phyloP scores from a whole-genome alignment of 2,888 invertebrate species.

The Aricia artaxerxes region DNA sequence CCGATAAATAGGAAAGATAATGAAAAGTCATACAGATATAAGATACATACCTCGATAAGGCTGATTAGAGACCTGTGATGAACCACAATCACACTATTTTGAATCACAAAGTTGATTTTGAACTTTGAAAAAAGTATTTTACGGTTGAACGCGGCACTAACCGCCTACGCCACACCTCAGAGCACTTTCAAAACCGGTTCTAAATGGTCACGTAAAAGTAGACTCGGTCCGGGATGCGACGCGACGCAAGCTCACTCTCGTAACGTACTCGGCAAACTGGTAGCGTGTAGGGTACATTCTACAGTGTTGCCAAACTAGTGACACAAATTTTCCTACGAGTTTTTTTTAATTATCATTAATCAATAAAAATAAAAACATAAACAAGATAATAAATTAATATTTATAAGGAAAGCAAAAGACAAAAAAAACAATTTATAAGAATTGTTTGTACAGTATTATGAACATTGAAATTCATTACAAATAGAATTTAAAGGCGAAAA shows the following conservation, averaged over 20 bases:
- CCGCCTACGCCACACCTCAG: slow-evolving; percentile 71
- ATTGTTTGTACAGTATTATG: no score
- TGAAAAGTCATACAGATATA: slow-evolving; percentile 38
- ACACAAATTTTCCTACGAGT: slow-evolving; percentile 35
- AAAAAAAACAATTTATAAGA: no score
- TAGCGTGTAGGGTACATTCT: slow-evolving; percentile 42
- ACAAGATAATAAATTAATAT: not conserved
- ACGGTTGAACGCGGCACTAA: slow-evolving; percentile 65
- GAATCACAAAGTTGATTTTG: slow-evolving; percentile 47
- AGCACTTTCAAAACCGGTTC: slow-evolving; percentile 75
- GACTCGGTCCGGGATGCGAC: slow-evolving; percentile 47
- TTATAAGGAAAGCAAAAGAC: no score
- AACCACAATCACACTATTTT: slow-evolving; percentile 42
- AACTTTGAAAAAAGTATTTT: slow-evolving; percentile 56
- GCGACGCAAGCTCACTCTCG: slow-evolving; percentile 49
- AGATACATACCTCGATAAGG: slow-evolving; percentile 42
- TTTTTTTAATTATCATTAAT: not conserved
- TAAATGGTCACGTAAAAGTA: slow-evolving; percentile 71
- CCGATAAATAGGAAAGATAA: slow-evolving; percentile 31
- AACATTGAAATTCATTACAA: no score
- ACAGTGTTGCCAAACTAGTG: slow-evolving; percentile 53
- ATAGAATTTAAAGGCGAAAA: no score
- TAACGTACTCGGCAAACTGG: slow-evolving; percentile 55
- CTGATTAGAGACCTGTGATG: slow-evolving; percentile 33
- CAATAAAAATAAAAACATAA: not conserved